Evolutionary conservation across 1,140 invertebrate genomes (phyloP).

Genomic region (Planococcus citri): DNA sequence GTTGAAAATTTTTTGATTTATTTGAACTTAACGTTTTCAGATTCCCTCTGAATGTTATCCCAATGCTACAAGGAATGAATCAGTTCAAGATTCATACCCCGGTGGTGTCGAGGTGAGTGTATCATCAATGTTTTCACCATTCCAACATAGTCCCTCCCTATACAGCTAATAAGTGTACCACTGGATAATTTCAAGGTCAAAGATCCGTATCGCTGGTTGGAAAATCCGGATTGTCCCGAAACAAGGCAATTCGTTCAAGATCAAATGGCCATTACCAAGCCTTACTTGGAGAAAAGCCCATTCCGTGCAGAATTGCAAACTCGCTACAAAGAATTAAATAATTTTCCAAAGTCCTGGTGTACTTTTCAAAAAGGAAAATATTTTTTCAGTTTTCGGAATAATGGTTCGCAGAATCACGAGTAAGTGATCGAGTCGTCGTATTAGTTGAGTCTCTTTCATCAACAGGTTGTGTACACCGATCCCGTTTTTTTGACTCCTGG

Average conservation of each 20-base stretch:
- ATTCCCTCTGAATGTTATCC: too few relatives aligned
- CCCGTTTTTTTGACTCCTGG: too few relatives aligned
- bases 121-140: neutral
- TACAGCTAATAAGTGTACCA: too few relatives aligned
- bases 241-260: slow-evolving; percentile 83
- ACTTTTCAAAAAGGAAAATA: slow-evolving; percentile 66
- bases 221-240: slow-evolving; percentile 85
- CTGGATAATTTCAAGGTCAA: slow-evolving; percentile 57
- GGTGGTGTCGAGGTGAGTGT: neutral
- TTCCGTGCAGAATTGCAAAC: slow-evolving; percentile 57
- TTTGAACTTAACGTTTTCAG: too few relatives aligned
- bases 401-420: slow-evolving; percentile 94
- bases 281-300: slow-evolving; percentile 68
- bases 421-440: too few relatives aligned
- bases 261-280: slow-evolving; percentile 78
- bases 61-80: neutral
- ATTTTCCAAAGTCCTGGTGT: slow-evolving; percentile 89
- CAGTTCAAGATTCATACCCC: neutral
- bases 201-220: slow-evolving; percentile 94
- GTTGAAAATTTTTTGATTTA: too few relatives aligned
- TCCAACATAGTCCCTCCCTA: too few relatives aligned
- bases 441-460: neutral
- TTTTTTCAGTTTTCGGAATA: slow-evolving; percentile 90
- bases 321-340: slow-evolving; percentile 79
- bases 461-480: too few relatives aligned